Base-by-base conservation (phyloP, 1,140 invertebrate species). In the Papilio xuthus region DNA sequence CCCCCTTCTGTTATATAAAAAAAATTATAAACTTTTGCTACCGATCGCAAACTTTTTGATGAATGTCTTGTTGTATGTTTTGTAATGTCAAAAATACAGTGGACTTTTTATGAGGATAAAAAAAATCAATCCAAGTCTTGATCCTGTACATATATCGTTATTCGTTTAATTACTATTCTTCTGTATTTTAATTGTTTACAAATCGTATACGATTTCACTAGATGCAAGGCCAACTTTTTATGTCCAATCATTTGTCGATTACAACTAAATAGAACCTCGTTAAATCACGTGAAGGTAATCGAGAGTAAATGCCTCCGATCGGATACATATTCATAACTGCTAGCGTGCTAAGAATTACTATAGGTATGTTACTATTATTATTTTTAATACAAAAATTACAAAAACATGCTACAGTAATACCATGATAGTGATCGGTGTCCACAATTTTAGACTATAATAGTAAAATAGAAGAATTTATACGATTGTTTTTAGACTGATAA, bases 221-320 rank as follows among this genome's bases (percentile, higher is more conserved):
- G 23, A 67, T 28, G 13, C 23, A 67, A 67, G 60, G 60, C 60
- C 12, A 60, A 26, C 56, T 6, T 32, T 67, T 67, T 67, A 67
- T 15, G 26, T 67, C 26, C 60, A 67, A 67, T 67, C 60, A 67
- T 67, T 67, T 28, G 60, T 67, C 26, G 60, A 67, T 32, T 67
- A 67, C 60, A 67, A 67, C 60, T 67, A 67, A 67, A 67, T 67
- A 60, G 60, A 28, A 67, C 60, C 60, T 67, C 60, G 60, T 67
- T 32, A 67, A 28, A 12, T 28, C 26, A 67, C 15, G 26, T 67
- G 60, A 67, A 67, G 60, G 60, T 7, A 32, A 67, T 32, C 60
- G 60, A 67, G 60, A 67, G 60, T 56, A 56, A 56, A 56, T 28
- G 26, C 60, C 60, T 28, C 23, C 13, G 44, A 47, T 60, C 60